phyloP scores from a whole-genome alignment of 2,113 vertebrate genomes.

The Tachuris rubrigastra region DNA sequence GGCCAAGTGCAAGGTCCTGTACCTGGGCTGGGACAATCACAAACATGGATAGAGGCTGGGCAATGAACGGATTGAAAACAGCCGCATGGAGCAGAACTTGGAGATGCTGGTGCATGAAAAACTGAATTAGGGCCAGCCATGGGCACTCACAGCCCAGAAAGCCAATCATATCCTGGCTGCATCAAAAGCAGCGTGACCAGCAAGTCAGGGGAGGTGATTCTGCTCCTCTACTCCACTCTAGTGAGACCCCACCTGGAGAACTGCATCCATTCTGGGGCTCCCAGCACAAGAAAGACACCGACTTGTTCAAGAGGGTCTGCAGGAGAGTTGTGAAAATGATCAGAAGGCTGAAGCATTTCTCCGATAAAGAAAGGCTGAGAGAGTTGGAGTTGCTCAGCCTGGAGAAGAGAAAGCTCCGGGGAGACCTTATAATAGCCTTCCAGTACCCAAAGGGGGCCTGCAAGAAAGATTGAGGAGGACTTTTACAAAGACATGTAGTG shows the following conservation, averaged over 20 bases:
- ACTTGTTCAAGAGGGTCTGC: not conserved
- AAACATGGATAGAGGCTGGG: not conserved
- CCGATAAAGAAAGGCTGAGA: not conserved
- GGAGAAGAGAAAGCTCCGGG: not conserved
- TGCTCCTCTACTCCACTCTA: accelerated
- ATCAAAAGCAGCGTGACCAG: not conserved
- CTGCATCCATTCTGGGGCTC: accelerated
- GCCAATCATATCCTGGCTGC: not conserved
- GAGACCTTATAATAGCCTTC: not conserved
- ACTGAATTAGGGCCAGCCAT: not conserved
- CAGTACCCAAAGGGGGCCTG: not conserved
- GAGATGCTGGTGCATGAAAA: not conserved
- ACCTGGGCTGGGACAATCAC: not conserved
- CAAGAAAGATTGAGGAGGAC: not conserved
- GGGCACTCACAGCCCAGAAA: not conserved
- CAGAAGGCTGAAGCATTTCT: not conserved
- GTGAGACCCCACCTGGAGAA: not conserved
- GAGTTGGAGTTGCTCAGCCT: not conserved
- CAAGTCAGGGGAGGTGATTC: not conserved
- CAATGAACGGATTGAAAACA: not conserved
- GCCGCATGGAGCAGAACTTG: not conserved
- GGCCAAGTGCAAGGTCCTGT: not conserved
- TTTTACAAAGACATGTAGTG: not conserved
- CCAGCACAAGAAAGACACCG: not conserved
- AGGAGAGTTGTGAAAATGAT: not conserved